Evolutionary conservation across 2,888 invertebrate species (phyloP), one percentile per base, ranked within the genome.

Genomic region (Chouioia cunea): DNA sequence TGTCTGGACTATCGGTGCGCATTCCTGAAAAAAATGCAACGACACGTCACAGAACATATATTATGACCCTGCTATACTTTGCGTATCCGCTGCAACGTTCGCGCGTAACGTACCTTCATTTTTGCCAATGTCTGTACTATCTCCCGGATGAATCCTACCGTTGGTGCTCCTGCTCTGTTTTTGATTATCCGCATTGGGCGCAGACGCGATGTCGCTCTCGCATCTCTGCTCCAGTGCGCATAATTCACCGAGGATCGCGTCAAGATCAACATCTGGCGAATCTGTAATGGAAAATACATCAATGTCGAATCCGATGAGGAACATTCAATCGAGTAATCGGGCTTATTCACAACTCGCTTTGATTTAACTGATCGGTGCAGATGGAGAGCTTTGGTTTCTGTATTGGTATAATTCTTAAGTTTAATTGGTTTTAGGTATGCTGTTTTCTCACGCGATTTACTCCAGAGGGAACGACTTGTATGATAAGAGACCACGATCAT

Each of bases 241-340:
- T 65, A 99, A 89, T 85, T 99, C 98, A 48, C 97, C 97, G 72
- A 99, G 90, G 79, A 99, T 97, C 69, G 97, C 97, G 86, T 99
- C 98, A 85, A 99, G 89, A 87, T 99, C 98, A 62, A 97, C 95
- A 87, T 98, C 97, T 84, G 96, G 96, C 22, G 96, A 95, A 86
- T 97, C 97, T 91, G 86, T 18, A 79, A 77, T 44, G 65, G 53
- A 18, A 73, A 70, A 43, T 27, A n/a, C 6, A 27, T 27, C 6
- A 27, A 27, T 6, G 27, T n/a, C n/a, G n/a, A n/a, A n/a, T n/a
- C n/a, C n/a, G n/a, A n/a, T n/a, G n/a, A n/a, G n/a, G n/a, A n/a
- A n/a, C n/a, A n/a, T n/a, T n/a, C n/a, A n/a, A n/a, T n/a, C n/a
- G n/a, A n/a, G n/a, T n/a, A n/a, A n/a, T n/a, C n/a, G n/a, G n/a